A percentile compares a stretch with the other conserved stretches of the same genome.
phyloP scores from a whole-genome alignment of 2,113 vertebrate genomes.

The Pleuronectes platessa region DNA sequence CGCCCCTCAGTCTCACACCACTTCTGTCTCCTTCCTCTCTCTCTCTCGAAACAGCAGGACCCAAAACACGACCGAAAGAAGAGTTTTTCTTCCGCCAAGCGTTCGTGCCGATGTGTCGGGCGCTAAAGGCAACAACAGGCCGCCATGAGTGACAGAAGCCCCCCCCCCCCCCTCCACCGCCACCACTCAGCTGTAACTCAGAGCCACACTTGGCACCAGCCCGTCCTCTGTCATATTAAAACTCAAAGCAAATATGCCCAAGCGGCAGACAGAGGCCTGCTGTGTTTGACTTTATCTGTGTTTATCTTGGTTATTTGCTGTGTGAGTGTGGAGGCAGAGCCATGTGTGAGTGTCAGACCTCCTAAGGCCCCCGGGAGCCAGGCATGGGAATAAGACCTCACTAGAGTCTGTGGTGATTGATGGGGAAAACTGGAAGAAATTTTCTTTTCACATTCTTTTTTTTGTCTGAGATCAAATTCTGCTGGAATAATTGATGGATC shows the following conservation, averaged over 20 bases:
- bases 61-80: too few species aligned
- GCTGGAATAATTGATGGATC: too few species aligned
- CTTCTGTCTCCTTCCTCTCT: constrained; percentile 30
- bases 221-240: constrained; percentile 58
- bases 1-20: constrained; percentile 1
- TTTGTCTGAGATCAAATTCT: neutral
- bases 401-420: neutral
- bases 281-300: constrained; percentile 37
- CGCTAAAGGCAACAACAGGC: constrained; percentile 50
- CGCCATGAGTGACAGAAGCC: constrained; percentile 41
- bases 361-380: neutral
- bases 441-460: neutral
- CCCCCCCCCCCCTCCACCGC: neutral
- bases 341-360: constrained; percentile 18
- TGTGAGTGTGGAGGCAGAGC: constrained; percentile 12
- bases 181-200: constrained; percentile 48
- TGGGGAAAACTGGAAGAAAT: too few species aligned
- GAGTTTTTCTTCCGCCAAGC: neutral
- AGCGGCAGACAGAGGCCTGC: constrained; percentile 38
- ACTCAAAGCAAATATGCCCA: constrained; percentile 45
- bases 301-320: constrained; percentile 53
- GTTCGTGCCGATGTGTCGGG: neutral
- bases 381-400: neutral
- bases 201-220: constrained; percentile 59
- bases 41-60: constrained; percentile 29